Evolutionary conservation across 2,113 vertebrate genomes (phyloP).

Genomic region (Ciconia stormi): DNA sequence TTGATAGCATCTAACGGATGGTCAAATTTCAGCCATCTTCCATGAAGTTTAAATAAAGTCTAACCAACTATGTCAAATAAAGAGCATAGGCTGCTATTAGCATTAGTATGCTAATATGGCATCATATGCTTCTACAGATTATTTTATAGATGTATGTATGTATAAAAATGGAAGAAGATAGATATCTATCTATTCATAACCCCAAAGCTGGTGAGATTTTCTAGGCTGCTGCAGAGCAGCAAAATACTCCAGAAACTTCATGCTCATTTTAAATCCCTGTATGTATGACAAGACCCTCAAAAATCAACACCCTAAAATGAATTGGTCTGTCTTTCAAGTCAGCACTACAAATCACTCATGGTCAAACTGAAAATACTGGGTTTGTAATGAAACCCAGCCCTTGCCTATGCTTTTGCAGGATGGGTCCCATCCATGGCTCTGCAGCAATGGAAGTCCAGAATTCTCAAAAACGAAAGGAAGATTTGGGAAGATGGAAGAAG

Average conservation of each 20-base stretch:
- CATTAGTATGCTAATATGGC: neutral
- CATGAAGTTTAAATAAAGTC: neutral
- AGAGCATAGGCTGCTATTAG: neutral
- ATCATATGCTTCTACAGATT: neutral
- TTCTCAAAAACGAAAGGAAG: neutral
- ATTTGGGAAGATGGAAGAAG: neutral
- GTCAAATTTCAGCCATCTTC: neutral
- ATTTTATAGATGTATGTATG: neutral
- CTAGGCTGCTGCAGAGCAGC: neutral
- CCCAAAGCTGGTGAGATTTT: neutral
- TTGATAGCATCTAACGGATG: neutral
- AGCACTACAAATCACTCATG: neutral
- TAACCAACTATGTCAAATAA: neutral
- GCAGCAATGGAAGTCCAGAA: neutral
- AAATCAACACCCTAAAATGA: neutral
- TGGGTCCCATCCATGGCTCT: neutral
- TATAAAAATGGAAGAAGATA: neutral
- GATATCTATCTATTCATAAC: neutral
- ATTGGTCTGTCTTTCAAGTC: neutral
- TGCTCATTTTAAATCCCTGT: neutral
- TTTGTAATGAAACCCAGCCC: neutral
- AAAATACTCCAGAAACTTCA: neutral
- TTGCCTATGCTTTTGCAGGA: neutral
- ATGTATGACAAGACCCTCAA: neutral
- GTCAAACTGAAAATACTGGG: neutral